Percentiles rank a stretch among this genome's conserved stretches.
Conservation (phyloP, 2,797 vertebrate genomes). For the Lacerta agilis region DNA sequence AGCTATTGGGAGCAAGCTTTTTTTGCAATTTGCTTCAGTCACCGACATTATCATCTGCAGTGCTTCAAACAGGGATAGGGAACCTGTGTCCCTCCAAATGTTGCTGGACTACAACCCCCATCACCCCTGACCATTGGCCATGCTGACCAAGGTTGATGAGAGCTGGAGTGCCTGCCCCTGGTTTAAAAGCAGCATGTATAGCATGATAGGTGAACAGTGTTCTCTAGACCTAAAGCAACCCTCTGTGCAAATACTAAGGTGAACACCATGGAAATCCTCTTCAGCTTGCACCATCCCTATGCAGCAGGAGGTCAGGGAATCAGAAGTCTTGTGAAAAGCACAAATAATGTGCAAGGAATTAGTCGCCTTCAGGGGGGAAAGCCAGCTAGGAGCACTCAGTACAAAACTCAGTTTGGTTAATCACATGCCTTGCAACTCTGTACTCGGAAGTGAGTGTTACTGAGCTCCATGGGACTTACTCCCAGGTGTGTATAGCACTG, state of each 20-base stretch:
- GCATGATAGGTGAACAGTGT: conserved; percentile 58
- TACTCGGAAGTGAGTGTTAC: too few species aligned
- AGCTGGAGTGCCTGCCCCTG: too few species aligned
- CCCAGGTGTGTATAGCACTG: too few species aligned
- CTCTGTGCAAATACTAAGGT: neutral
- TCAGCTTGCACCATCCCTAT: neutral
- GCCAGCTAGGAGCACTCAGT: neutral
- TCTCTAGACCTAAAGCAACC: conserved; percentile 53
- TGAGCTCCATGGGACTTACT: too few species aligned
- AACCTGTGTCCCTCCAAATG: too few species aligned
- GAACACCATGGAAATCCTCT: neutral
- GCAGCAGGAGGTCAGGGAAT: neutral
- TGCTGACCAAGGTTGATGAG: too few species aligned
- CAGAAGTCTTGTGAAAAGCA: fast-evolving
- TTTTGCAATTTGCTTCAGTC: conserved; percentile 37
- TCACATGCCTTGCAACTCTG: neutral
- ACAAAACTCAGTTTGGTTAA: neutral
- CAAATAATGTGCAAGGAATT: neutral
- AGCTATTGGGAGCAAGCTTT: conserved; percentile 20
- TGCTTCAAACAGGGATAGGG: conserved; percentile 19
- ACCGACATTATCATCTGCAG: conserved; percentile 49
- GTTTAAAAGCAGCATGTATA: conserved; percentile 33
- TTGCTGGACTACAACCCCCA: too few species aligned
- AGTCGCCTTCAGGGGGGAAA: neutral
- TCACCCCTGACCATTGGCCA: too few species aligned